Evolutionary conservation across 2,113 vertebrate species (phyloP).

Genomic region (Melanerpes formicivorus): DNA sequence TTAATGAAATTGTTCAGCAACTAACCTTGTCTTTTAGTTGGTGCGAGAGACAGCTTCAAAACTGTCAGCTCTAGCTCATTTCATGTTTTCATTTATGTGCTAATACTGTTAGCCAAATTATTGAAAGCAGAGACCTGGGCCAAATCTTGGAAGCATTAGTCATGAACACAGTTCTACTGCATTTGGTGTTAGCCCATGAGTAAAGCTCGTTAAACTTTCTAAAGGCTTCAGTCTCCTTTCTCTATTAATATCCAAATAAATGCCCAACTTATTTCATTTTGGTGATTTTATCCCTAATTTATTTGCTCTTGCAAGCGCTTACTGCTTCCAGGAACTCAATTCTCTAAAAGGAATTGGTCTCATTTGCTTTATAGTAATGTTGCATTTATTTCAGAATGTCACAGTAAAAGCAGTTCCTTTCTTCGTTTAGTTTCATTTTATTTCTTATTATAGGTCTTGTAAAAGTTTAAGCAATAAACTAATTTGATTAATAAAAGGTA

Average conservation of each 20-base stretch:
- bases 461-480: neutral
- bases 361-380: neutral
- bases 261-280: neutral
- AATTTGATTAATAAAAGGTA: neutral
- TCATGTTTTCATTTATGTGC: neutral
- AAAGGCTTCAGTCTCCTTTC: neutral
- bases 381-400: neutral
- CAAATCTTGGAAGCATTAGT: neutral
- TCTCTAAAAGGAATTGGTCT: neutral
- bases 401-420: neutral
- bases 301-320: neutral
- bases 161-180: neutral
- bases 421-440: neutral
- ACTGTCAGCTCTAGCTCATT: constrained; percentile 8
- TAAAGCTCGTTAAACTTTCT: neutral
- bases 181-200: neutral
- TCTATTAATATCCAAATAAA: neutral
- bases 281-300: neutral
- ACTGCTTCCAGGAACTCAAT: neutral
- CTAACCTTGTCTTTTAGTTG: constrained; percentile 47
- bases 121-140: neutral
- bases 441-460: neutral
- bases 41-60: neutral
- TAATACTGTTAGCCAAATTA: neutral
- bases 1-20: constrained; percentile 52